Evolutionary conservation across 2,113 vertebrate genomes (phyloP).

Genomic region (Prionailurus viverrinus): DNA sequence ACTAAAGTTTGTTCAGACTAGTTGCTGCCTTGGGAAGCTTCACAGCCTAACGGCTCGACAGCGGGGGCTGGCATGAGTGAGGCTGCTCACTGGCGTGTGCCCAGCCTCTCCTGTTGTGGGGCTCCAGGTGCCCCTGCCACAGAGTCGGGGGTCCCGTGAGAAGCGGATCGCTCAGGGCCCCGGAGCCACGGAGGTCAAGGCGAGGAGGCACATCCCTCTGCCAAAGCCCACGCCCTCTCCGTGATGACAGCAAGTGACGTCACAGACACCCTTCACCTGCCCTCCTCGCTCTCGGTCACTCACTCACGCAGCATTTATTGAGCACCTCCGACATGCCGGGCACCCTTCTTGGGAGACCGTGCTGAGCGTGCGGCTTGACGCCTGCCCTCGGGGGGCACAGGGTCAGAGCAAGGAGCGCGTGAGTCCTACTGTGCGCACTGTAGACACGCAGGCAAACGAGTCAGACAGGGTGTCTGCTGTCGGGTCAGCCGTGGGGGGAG

Average conservation of each 20-base stretch:
- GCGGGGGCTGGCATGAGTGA: background rate
- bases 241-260: background rate
- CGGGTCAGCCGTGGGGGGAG: too few species aligned
- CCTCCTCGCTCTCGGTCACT: background rate
- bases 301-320: background rate
- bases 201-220: background rate
- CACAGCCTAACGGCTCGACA: rapidly evolving
- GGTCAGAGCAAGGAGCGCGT: background rate
- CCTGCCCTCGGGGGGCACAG: background rate
- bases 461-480: rapidly evolving
- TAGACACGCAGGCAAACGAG: background rate
- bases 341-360: background rate
- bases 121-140: background rate
- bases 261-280: background rate
- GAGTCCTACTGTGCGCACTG: background rate
- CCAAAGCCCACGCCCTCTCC: background rate
- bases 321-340: background rate
- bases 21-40: background rate
- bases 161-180: background rate
- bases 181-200: background rate
- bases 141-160: background rate
- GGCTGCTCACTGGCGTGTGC: background rate
- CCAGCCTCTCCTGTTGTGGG: background rate
- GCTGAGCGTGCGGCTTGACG: background rate
- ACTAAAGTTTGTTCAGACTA: background rate